Conservation (phyloP, 2,113 vertebrate species). For the Petaurus breviceps region DNA sequence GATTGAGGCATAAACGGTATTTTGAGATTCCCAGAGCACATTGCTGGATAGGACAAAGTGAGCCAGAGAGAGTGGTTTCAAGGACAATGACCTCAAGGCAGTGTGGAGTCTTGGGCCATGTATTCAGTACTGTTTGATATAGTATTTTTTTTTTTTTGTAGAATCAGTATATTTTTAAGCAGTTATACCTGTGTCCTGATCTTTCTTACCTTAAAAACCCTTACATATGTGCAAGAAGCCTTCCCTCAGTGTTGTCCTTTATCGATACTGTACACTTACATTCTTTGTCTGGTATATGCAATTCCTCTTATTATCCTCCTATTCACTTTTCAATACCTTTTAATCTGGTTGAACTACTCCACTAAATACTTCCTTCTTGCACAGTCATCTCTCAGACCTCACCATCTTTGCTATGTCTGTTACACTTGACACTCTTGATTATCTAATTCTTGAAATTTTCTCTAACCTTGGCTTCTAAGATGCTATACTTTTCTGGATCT, state of each 20-base stretch:
- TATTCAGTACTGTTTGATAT: too few species aligned
- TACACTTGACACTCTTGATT: neutral
- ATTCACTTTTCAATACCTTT: neutral
- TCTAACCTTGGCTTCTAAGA: neutral
- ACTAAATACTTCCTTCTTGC: neutral
- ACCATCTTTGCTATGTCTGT: neutral
- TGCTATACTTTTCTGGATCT: neutral
- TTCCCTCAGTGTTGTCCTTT: neutral
- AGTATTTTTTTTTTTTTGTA: too few species aligned
- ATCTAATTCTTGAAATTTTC: too few species aligned
- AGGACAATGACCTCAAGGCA: too few species aligned
- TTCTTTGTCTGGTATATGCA: neutral
- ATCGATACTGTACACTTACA: neutral
- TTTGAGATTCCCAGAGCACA: too few species aligned
- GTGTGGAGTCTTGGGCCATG: too few species aligned
- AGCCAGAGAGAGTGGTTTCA: too few species aligned
- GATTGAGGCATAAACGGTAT: too few species aligned
- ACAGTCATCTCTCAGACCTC: neutral
- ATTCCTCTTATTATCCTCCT: neutral
- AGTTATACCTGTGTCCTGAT: neutral
- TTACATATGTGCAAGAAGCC: neutral
- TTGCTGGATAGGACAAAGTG: too few species aligned
- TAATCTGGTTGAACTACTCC: neutral
- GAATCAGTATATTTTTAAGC: neutral
- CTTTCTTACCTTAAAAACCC: neutral